Evolutionary conservation across 2,797 vertebrate genomes (phyloP), one percentile per base, ranked within the genome.

Genomic region (Mus caroli): DNA sequence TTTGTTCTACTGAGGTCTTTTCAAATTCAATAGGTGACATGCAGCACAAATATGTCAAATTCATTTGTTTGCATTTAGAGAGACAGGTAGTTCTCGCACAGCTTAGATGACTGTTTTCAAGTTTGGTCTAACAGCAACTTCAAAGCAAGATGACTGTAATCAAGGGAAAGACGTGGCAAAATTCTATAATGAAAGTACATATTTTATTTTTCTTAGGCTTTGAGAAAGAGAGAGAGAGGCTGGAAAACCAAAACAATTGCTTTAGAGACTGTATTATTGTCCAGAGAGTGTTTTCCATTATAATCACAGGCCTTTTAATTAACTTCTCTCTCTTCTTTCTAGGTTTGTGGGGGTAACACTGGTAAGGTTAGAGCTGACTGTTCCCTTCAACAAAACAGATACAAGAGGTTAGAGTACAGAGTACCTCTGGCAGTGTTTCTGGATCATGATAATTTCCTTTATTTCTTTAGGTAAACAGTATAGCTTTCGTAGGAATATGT

Each of bases 131-230:
- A 97, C 78, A 94, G 58, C 20, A 79, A 76, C 80, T 90, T 96
- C 97, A 97, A 90, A 60, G 94, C 73, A 96, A 94, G 78, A 62
- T 87, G 64, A 15, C 94, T 92, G 19, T 97, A 71, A 98, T 88
- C 34, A 97, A 93, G 60, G 40, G 97, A 97, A 97, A 24, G 9
- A 78, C 14, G 17, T 67, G 73, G 78, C 90, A 94, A 97, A 96
- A 97, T 97, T 98, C 96, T 62, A 92, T 98, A 97, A 97, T 96
- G 96, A 97, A 97, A 97, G 88, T 79, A 43, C 69, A 69, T 90
- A 62, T 93, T 97, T 97, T 94, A 93, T 54, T 46, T 77, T 85
- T 60, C 56, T 97, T 87, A 52, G 92, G 87, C 69, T 96, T 97
- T 88, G 80, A 26, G 88, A 94, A 92, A 93, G 22, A 71, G 31